phyloP scores from a whole-genome alignment of 2,113 vertebrate genomes.

The Cygnus atratus region DNA sequence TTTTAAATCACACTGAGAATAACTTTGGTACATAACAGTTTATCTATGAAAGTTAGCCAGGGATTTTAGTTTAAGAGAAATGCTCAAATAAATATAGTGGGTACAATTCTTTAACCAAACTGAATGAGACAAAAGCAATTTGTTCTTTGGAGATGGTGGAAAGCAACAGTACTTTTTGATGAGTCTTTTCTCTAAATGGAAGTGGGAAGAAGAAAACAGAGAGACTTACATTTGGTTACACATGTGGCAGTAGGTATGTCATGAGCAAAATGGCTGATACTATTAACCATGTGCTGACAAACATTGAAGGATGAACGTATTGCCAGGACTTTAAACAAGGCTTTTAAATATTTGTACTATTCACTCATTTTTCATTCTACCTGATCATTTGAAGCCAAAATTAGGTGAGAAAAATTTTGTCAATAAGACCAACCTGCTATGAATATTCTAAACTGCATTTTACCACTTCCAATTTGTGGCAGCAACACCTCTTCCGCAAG shows the following conservation, averaged over 20 bases:
- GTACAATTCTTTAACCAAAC: neutral
- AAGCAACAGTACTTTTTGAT: neutral
- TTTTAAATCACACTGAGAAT: neutral
- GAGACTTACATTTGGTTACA: rapidly evolving
- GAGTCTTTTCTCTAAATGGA: neutral
- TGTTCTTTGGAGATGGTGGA: neutral
- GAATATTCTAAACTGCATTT: neutral
- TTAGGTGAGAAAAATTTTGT: neutral
- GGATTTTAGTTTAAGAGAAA: neutral
- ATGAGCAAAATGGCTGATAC: neutral
- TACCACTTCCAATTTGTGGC: neutral
- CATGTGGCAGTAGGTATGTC: neutral
- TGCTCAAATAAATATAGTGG: neutral
- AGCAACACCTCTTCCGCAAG: neutral
- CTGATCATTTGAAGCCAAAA: neutral
- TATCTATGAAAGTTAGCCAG: neutral
- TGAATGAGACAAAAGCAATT: neutral
- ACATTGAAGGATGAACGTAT: neutral
- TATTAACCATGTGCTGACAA: neutral
- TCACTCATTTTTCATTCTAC: neutral
- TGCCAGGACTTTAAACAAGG: neutral
- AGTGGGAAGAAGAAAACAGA: neutral
- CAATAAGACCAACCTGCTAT: neutral
- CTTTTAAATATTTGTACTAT: neutral
- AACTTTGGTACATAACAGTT: neutral